Evolutionary conservation across 92 coral and sea anemone species (phyloP), one percentile per base, ranked within the genome.

Genomic region (Metridium senile): DNA sequence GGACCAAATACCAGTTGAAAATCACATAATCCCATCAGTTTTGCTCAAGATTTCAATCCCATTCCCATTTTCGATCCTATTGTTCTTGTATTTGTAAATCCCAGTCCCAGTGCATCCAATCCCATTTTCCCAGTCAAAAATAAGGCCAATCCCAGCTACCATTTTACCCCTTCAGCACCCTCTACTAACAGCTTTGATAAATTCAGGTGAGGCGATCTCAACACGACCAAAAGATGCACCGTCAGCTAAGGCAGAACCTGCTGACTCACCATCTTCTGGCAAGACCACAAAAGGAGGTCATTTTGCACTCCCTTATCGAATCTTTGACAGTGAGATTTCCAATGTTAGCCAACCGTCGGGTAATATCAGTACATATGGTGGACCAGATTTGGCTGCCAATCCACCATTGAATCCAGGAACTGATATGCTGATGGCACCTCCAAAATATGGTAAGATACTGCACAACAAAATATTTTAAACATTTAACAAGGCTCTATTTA

Each of bases 361-460:
- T 4, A 59, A 59, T 7, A 59, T 10, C 66, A 26, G 8, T 16
- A 59, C 17, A 59, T 1, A 59, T 2, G 18, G 7, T 22, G 18
- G 18, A n/a, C n/a, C n/a, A 10, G 31, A 7, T 3, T 22, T 59
- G 11, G 66, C 10, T 59, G 66, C 66, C 22, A 63, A 63, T 16
- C 69, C 35, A 63, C 69, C 69, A 28, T 13, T 59, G 29, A 59
- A 59, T 22, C 32, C 29, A 10, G 33, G 32, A 6, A 33, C 56
- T 11, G 78, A 54, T 57, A 73, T 73, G 78, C 45, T 57, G 21
- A 62, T 57, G n/a, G 58, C 46, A 31, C 78, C 78, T 58, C 78
- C 78, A 18, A 34, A 57, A 57, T 57, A 30, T 35, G 78, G 78
- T 73, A 54, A 57, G 77, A 9, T 31, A 30, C 27, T 16, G 6